These are phyloP conservation scores for Cybosia mesomella DNA, from an alignment of 2,888 invertebrate genomes.

Conservation along the genomic window DNA sequence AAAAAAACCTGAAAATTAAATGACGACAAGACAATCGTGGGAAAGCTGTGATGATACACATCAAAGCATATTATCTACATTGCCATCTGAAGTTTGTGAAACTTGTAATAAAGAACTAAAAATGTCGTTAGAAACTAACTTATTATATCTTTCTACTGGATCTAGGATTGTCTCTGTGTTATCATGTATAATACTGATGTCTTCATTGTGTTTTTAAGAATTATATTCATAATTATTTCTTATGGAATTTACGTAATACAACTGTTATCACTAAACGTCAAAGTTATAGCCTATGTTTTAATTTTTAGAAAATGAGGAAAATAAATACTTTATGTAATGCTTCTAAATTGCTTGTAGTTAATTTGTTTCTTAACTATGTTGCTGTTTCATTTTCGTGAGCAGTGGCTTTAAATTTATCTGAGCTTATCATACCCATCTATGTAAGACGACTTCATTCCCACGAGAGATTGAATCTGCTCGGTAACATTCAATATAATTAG, in stretches of 20 bases:
- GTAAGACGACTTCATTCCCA: constrained; percentile 61
- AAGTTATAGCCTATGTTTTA: neutral
- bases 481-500: constrained; percentile 72
- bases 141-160: constrained; percentile 26
- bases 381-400: neutral
- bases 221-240: constrained; percentile 23
- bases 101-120: constrained; percentile 28
- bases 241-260: constrained; percentile 12
- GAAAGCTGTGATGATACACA: constrained; percentile 45
- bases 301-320: neutral
- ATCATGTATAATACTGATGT: constrained; percentile 20
- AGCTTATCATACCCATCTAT: constrained; percentile 42
- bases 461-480: constrained; percentile 58
- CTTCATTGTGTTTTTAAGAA: constrained; percentile 38
- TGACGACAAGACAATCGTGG: constrained; percentile 45
- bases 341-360: too few species aligned
- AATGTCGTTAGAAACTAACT: constrained; percentile 30
- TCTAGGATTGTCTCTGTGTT: constrained; percentile 30
- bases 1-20: too few species aligned
- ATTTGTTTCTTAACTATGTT: neutral
- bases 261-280: neutral
- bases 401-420: constrained; percentile 27
- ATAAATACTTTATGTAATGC: neutral
- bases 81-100: constrained; percentile 37
- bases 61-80: constrained; percentile 40